Base-by-base conservation (phyloP, 2,113 vertebrate genomes). In the Coryphaenoides rupestris region DNA sequence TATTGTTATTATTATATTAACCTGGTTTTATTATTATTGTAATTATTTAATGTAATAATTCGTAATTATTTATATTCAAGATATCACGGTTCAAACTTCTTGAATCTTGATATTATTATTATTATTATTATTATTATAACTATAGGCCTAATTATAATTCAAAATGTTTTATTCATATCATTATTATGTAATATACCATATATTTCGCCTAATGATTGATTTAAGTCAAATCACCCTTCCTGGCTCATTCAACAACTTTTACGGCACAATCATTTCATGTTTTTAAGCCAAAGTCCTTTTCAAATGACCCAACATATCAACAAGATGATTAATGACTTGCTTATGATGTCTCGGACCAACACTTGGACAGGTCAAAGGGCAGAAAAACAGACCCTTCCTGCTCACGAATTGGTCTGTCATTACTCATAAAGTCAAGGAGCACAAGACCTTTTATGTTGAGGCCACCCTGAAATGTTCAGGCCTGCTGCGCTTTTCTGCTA, bases 311-410 rank as follows among this genome's bases (percentile, higher is more conserved):
- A 22, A 54, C 60, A 70, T 61, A 76, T 76, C 45, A 71, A 73
- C 67, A 66, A 1, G 55, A 22, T 53, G 21, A 40, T 40, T 40
- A 64, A 71, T 73, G 54, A 57, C 65, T 73, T 70, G 46, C 75
- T 70, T 56, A 68, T 15, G 5, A 14, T 23, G 45, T 28, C 54
- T 15, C 9, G 9, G 28, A 49, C 56, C 45, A 46, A 6, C 52
- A 40, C 2, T 21, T 69, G 21, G 14, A 53, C 55, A 56, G 60
- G 71, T 72, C 45, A 67, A 68, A 64, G 66, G 65, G 19, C 72
- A 76, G 22, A 26, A 57, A 75, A 77, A 73, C 69, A 73, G 17
- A 10, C 13, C 1, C 50, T 77, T 77, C 75, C 77, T 72, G 64
- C 19, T 49, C 33, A 16, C 22, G 47, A 58, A 23, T 16, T 21